Evolutionary conservation across 2,888 invertebrate genomes (phyloP).

Genomic region (Thecocarcelia acutangulata): DNA sequence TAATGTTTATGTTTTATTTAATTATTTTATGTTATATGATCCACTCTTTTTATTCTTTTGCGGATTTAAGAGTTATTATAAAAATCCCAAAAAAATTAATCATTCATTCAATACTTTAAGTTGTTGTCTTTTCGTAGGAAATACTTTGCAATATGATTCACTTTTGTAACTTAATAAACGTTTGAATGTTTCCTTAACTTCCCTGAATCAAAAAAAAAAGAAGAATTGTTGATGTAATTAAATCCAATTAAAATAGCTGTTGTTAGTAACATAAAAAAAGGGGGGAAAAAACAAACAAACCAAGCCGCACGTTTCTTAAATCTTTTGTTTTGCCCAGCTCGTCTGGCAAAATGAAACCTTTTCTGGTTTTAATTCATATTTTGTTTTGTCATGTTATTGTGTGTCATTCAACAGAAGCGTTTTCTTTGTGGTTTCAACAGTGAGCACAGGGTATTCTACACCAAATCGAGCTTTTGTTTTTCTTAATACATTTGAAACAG

Average conservation of each 20-base stretch:
- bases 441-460: background rate
- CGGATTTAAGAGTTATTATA: background rate
- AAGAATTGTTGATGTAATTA: slow-evolving; percentile 34
- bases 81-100: slow-evolving; percentile 46
- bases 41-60: background rate
- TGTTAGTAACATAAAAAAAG: background rate
- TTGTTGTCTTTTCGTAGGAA: slow-evolving; percentile 22
- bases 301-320: slow-evolving; percentile 33
- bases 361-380: background rate
- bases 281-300: no score
- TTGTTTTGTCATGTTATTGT: background rate
- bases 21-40: background rate
- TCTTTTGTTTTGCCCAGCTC: slow-evolving; percentile 45
- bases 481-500: no score
- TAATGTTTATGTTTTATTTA: background rate
- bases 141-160: slow-evolving; percentile 46
- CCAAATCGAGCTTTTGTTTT: no score
- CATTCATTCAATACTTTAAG: slow-evolving; percentile 6
- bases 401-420: slow-evolving; percentile 8
- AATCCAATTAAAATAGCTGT: slow-evolving; percentile 30
- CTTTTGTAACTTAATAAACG: slow-evolving; percentile 12
- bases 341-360: slow-evolving; percentile 28
- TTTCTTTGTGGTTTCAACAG: slow-evolving; percentile 21
- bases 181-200: slow-evolving; percentile 44
- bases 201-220: slow-evolving; percentile 34